phyloP scores from a whole-genome alignment of 2,888 invertebrate genomes.

The Cephus spinipes region DNA sequence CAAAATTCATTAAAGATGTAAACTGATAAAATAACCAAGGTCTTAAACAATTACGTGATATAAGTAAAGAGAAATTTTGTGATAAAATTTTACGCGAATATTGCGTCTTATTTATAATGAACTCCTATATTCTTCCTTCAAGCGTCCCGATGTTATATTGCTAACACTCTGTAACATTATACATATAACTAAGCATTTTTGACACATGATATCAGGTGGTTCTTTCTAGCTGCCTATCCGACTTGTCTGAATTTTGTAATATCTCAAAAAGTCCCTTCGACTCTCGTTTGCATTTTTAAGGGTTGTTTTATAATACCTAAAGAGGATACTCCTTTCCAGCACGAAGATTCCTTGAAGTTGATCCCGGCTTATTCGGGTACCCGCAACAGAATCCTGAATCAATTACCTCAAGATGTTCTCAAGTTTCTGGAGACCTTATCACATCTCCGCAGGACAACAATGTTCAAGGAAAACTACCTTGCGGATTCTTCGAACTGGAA shows the following conservation, averaged over 20 bases:
- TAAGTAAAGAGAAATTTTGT: background rate
- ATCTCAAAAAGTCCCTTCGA: background rate
- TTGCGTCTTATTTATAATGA: background rate
- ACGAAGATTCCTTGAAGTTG: background rate
- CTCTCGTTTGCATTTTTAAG: background rate
- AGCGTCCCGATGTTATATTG: background rate
- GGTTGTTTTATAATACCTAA: background rate
- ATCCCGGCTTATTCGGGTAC: background rate
- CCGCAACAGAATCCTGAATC: background rate
- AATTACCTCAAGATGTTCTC: background rate
- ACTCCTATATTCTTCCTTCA: background rate
- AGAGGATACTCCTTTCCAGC: background rate
- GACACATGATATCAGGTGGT: background rate
- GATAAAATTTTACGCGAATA: background rate
- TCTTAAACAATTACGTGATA: background rate
- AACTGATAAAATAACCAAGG: background rate
- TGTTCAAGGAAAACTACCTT: background rate
- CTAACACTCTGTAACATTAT: too few species aligned
- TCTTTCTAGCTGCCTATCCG: background rate
- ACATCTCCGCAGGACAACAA: background rate
- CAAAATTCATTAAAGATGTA: background rate
- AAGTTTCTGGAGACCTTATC: background rate
- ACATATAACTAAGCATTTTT: too few species aligned
- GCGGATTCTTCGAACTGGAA: background rate
- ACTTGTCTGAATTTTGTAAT: background rate